Base-by-base conservation (phyloP, 2,113 vertebrate species). In the Deroptyus accipitrinus region DNA sequence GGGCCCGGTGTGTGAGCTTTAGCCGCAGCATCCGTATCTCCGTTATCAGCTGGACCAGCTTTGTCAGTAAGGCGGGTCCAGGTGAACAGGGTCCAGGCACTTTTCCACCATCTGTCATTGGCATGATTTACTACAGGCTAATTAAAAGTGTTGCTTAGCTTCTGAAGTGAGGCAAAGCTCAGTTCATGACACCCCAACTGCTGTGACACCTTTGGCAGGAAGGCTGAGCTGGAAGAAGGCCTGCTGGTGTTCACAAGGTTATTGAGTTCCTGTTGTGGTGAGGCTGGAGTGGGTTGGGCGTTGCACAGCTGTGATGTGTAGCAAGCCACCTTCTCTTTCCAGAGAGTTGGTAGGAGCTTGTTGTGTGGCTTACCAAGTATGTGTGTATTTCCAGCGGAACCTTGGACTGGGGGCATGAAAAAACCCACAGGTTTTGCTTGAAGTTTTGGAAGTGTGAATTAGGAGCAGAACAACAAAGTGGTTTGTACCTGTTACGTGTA, bases 51-150 rank as follows among this genome's bases (percentile, higher is more conserved):
- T 13, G 62, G 52, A 30, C 10, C 16, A 9, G 52, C 52, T 31
- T 4, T 20, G 11, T 15, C 52, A 2, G 57, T 3, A 4, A 10
- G 59, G 81, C 33, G 5, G 23, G 35, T 24, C 3, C 23, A 4
- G 63, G 54, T 7, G 76, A 41, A 16, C 15, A 2, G 52, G 9
- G 13, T n/a, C 19, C 49, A 0, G 46, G 18, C 27, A 10, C 35
- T 33, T 20, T 10, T 30, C 30, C 25, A 18, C 13, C 28, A 0
- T 0, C 57, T 11, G 57, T 2, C 64, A 1, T 22, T 23, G 13
- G 5, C 1, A 5, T 25, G 13, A 2, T 48, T 73, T 16, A 3
- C 48, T 30, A 5, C 33, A 17, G 35, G 54, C 37, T 3, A 5
- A 2, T 17, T 8, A 5, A 25, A 41, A 82, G 39, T 7, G 6